Base-by-base conservation (phyloP, 2,888 invertebrate genomes). In the Piscicola geometra region DNA sequence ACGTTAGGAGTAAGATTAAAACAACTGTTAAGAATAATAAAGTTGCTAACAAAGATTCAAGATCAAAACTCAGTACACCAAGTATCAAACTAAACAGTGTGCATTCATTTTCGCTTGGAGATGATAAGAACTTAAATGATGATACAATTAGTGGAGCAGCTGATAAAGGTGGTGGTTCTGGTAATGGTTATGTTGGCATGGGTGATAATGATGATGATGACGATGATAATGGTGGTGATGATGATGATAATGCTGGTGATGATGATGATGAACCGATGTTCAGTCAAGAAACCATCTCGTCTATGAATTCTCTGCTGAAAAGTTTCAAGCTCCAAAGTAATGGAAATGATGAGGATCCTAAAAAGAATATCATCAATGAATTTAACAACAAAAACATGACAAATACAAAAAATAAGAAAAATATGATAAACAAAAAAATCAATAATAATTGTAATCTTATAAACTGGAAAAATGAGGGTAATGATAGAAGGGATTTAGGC, bases 231-330 rank as follows among this genome's bases (percentile, higher is more conserved):
- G 60, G 25, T 18, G 60, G n/a, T 21, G n/a, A 56, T 18, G 25
- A 25, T 56, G 60, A n/a, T 56, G 60, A 56, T 56, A n/a, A 56
- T 56, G 60, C 9, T 21, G 60, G n/a, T 5, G 60, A 56, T 56
- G 60, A 56, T 21, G 60, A 56, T 21, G 60, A 56, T 21, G 60
- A 56, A 25, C 60, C 60, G 60, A 25, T 56, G 60, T 56, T 56
- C n/a, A 25, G n/a, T 25, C 60, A 56, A 25, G 60, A 56, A 56
- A 56, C 60, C n/a, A 56, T 56, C 25, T 5, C 60, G 3, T 56
- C 60, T 5, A 56, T 56, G 60, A 56, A 56, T 21, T 56, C 60
- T 5, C 60, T 56, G 21, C 60, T 56, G 12, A 56, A 56, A 56
- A 56, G 60, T 21, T 56, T 56, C 60, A 56, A 56, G 60, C 12